Conservation (phyloP, 2,797 vertebrate species). For the Chaenodraco wilsoni region DNA sequence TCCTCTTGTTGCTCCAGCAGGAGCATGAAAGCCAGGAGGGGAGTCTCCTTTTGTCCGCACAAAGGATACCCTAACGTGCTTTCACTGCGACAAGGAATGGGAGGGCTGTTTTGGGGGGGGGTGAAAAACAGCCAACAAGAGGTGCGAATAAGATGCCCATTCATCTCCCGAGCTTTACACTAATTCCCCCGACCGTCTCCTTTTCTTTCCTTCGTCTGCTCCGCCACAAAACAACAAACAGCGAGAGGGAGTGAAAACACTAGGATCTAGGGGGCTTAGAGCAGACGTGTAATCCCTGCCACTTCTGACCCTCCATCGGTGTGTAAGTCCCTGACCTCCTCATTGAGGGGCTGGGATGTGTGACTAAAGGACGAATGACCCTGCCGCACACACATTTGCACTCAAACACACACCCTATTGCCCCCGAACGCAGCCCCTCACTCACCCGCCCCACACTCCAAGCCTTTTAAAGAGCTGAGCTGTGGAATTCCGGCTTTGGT, state of each 20-base stretch:
- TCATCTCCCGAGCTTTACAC: slow-evolving; percentile 86
- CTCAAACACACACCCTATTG: slow-evolving; percentile 57
- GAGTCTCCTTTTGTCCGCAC: slow-evolving; percentile 83
- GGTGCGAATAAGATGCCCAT: slow-evolving; percentile 87
- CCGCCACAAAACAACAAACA: slow-evolving; percentile 87
- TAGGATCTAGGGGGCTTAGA: slow-evolving; percentile 83
- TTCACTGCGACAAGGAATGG: slow-evolving; percentile 85
- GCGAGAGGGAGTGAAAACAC: slow-evolving; percentile 85
- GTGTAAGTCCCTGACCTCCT: slow-evolving; percentile 84
- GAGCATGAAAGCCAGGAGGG: slow-evolving; percentile 85
- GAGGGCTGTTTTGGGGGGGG: slow-evolving; percentile 79
- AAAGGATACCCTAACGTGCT: slow-evolving; percentile 86
- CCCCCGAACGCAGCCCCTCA: slow-evolving; percentile 56
- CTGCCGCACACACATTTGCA: slow-evolving; percentile 69
- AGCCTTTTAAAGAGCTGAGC: slow-evolving; percentile 81
- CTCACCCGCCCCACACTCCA: slow-evolving; percentile 77
- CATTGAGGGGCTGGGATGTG: slow-evolving; percentile 81
- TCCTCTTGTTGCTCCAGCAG: slow-evolving; percentile 86
- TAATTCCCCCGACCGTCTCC: slow-evolving; percentile 85
- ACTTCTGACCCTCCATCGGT: slow-evolving; percentile 88
- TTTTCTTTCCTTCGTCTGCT: slow-evolving; percentile 83
- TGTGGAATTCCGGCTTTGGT: slow-evolving; percentile 84
- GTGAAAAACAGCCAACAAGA: slow-evolving; percentile 86
- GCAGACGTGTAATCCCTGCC: slow-evolving; percentile 87
- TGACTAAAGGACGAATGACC: slow-evolving; percentile 82